These are phyloP conservation scores for Calliopum simillimum DNA, from an alignment of 2,888 invertebrate genomes.

Conservation along the genomic window DNA sequence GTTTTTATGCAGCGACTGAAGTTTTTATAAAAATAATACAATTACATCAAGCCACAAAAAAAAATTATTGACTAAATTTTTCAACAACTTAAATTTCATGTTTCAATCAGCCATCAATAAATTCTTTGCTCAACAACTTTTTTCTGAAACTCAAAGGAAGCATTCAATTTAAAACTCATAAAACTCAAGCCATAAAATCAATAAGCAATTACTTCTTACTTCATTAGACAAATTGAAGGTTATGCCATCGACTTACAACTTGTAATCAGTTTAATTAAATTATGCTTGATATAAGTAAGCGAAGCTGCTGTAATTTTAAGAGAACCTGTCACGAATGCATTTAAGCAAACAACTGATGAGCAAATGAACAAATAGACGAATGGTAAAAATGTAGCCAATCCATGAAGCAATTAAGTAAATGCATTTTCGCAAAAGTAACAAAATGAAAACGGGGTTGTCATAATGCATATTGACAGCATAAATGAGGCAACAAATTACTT, in stretches of 20 bases:
- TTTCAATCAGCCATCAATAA: not conserved
- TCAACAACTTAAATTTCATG: slow-evolving; percentile 16
- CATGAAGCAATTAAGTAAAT: too few relatives aligned
- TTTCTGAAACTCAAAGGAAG: too few relatives aligned
- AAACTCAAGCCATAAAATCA: too few relatives aligned
- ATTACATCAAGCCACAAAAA: slow-evolving; percentile 6
- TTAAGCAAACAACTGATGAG: too few relatives aligned
- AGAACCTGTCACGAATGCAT: slow-evolving; percentile 2
- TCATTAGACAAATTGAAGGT: slow-evolving; percentile 8
- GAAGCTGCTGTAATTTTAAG: not conserved
- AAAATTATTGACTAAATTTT: slow-evolving; percentile 32
- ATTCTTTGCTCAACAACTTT: too few relatives aligned
- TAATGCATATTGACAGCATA: slow-evolving; percentile 2
- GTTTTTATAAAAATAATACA: too few relatives aligned
- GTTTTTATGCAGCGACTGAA: too few relatives aligned
- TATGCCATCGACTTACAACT: not conserved
- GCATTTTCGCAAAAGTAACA: too few relatives aligned
- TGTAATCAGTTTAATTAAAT: not conserved
- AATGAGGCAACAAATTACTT: not conserved
- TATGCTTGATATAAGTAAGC: not conserved
- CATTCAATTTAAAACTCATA: too few relatives aligned
- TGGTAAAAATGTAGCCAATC: too few relatives aligned
- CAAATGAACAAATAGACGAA: too few relatives aligned
- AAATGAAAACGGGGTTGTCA: too few relatives aligned
- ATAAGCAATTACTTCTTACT: not conserved